A percentile compares a stretch with the other conserved stretches of the same genome.
These are phyloP conservation scores for Serrognathus titanus DNA, from an alignment of 2,888 invertebrate genomes.

Conservation along the genomic window DNA sequence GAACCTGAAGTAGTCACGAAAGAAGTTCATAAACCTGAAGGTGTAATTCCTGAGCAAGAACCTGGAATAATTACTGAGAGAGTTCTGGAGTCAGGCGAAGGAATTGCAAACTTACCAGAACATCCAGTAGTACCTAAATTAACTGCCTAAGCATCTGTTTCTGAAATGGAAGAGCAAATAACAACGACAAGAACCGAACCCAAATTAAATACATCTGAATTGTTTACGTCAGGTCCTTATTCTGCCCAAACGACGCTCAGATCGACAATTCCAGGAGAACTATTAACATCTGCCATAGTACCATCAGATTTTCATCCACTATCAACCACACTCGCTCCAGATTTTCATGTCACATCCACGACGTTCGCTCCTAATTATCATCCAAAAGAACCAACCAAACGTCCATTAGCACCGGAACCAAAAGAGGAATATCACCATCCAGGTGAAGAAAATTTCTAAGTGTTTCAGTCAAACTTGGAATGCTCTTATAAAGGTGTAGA, in stretches of 20 bases:
- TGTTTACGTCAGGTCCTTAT: conserved; percentile 17
- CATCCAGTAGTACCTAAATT: conserved; percentile 1
- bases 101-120: too few relatives aligned
- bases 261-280: conserved; percentile 33
- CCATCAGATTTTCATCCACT: conserved; percentile 17
- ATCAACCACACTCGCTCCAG: conserved; percentile 19
- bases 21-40: conserved; percentile 3
- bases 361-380: conserved; percentile 13
- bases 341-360: conserved; percentile 17
- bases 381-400: conserved; percentile 12
- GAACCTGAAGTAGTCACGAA: conserved; percentile 6
- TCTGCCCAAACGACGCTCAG: conserved; percentile 13
- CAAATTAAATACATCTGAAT: background rate
- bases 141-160: too few relatives aligned
- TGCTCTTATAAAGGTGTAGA: too few relatives aligned
- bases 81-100: background rate
- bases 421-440: conserved; percentile 38
- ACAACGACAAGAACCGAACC: background rate
- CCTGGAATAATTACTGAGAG: conserved; percentile 9
- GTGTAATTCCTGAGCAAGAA: background rate
- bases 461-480: too few relatives aligned
- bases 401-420: conserved; percentile 23
- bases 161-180: background rate
- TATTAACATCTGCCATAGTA: conserved; percentile 35
- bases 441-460: conserved; percentile 54